phyloP scores from a whole-genome alignment of 2,113 vertebrate species.

The Gadus macrocephalus region DNA sequence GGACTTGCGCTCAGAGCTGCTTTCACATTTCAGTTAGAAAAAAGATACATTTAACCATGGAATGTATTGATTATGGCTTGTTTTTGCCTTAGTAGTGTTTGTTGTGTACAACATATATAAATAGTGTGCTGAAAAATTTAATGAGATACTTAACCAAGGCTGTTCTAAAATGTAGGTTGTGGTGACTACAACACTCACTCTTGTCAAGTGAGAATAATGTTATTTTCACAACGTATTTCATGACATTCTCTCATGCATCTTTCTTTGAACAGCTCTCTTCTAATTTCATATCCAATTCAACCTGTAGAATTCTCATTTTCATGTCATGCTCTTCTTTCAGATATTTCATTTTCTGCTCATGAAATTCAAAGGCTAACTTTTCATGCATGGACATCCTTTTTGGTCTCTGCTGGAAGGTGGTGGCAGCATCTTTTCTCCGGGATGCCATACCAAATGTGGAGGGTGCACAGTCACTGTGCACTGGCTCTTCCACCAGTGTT shows the following conservation, averaged over 20 bases:
- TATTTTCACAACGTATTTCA: too few species aligned
- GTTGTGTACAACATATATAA: too few species aligned
- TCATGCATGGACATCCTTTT: slow-evolving; percentile 22
- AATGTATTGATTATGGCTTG: too few species aligned
- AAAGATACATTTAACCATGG: too few species aligned
- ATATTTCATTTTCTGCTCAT: slow-evolving; percentile 22
- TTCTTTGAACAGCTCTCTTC: background rate
- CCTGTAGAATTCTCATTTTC: slow-evolving; percentile 18
- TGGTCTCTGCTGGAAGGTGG: slow-evolving; percentile 18
- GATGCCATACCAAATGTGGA: background rate
- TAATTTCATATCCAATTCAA: slow-evolving; percentile 16
- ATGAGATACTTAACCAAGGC: slow-evolving; percentile 2
- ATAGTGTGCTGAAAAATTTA: background rate
- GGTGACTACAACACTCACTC: background rate
- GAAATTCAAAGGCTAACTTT: slow-evolving; percentile 25
- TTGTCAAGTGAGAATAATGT: too few species aligned
- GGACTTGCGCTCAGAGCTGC: too few species aligned
- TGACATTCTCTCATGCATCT: background rate
- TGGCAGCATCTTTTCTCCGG: background rate
- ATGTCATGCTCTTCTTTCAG: slow-evolving; percentile 22
- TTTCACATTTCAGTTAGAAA: too few species aligned
- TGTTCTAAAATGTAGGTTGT: background rate
- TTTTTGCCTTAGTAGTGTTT: too few species aligned
- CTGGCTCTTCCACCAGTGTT: slow-evolving; percentile 1
- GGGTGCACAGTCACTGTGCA: slow-evolving; percentile 2